These are phyloP conservation scores for Lordiphosa andalusiaca DNA, from an alignment of 2,888 invertebrate genomes.

Conservation along the genomic window DNA sequence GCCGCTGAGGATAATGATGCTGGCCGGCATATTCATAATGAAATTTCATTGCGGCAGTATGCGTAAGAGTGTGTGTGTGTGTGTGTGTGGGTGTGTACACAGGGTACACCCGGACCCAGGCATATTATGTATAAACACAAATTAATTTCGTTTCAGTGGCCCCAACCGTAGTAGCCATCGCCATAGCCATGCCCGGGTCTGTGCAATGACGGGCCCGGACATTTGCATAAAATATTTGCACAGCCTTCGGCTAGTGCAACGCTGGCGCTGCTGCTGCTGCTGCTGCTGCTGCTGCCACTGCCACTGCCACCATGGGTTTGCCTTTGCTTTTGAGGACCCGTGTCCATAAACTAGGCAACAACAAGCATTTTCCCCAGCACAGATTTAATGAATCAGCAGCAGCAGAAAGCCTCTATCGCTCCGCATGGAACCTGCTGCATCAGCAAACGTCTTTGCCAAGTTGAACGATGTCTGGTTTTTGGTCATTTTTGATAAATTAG, in stretches of 20 bases:
- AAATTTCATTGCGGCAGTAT: constrained; percentile 69
- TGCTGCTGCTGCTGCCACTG: constrained; percentile 45
- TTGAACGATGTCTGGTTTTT: constrained; percentile 44
- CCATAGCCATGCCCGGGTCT: constrained; percentile 55
- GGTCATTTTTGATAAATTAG: constrained; percentile 65
- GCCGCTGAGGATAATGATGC: constrained; percentile 73
- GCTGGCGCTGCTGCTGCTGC: constrained; percentile 49
- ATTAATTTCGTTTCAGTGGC: constrained; percentile 76
- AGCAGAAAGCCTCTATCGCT: constrained; percentile 9
- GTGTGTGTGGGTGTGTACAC: constrained; percentile 41
- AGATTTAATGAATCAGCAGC: constrained; percentile 70
- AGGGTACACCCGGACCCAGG: constrained; percentile 42
- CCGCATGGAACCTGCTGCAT: constrained; percentile 59
- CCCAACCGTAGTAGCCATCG: constrained; percentile 59
- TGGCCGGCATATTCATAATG: constrained; percentile 72
- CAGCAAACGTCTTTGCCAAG: constrained; percentile 66
- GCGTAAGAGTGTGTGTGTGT: constrained; percentile 21
- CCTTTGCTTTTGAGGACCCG: constrained; percentile 54
- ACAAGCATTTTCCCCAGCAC: constrained; percentile 49
- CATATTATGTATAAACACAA: constrained; percentile 77
- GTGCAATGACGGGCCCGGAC: constrained; percentile 64
- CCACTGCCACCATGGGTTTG: constrained; percentile 34
- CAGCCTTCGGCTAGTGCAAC: constrained; percentile 71
- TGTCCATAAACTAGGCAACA: constrained; percentile 72
- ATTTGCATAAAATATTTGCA: constrained; percentile 79